Evolutionary conservation across 2,797 vertebrate genomes (phyloP), one percentile per base, ranked within the genome.

Genomic region (Delichon dasypus): DNA sequence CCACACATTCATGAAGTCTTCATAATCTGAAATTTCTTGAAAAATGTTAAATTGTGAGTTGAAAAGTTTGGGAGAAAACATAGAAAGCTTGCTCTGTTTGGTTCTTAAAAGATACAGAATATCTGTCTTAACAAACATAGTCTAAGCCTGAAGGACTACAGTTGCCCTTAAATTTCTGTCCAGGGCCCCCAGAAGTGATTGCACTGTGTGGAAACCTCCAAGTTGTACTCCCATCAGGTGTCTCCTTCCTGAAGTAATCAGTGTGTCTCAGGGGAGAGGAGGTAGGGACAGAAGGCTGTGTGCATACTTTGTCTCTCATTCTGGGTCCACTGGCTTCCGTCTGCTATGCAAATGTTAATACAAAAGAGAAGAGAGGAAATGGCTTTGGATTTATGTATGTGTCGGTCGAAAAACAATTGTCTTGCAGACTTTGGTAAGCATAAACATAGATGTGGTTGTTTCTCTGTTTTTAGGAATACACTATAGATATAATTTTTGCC

Each of bases 401-500:
- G 36, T 38, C 36, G 70, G 55, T 61, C 47, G 62, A 71, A 78
- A 88, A 82, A 10, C 16, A 58, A 11, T 47, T 86, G 57, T 10
- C 32, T 85, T 93, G n/a, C 36, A 87, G 61, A 50, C 36, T 74
- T 58, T 53, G 29, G 14, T 53, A 82, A 87, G 81, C 0, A 0
- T 48, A 34, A 82, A 66, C 45, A 62, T 51, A 87, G 44, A 53
- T 84, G 53, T 66, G 66, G 11, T 86, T 96, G 26, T 93, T 80
- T 88, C 79, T 97, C 65, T 97, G 58, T 95, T 96, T 96, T 80
- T 89, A 98, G 98, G 98, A 98, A 90, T 99, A 99, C 93, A 99
- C 99, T 68, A 99, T 99, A 83, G 99, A 99, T 95, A 99, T 99
- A 94, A 99, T 99, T 98, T 99, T 99, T 95, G 99, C 99, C 64